Base-by-base conservation (phyloP, 2,888 invertebrate genomes). In the Drosophila silvestris region DNA sequence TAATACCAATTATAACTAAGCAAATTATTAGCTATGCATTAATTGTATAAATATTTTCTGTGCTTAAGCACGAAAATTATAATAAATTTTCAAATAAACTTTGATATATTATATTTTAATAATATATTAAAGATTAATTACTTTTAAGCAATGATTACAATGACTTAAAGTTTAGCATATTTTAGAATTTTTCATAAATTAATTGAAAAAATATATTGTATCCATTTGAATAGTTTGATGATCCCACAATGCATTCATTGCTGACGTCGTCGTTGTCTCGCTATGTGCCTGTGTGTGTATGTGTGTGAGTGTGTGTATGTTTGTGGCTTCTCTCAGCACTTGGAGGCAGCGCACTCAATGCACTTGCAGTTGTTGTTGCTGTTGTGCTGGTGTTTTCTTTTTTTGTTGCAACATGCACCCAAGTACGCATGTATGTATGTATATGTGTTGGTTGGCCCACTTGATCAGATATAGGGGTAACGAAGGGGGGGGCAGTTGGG, bases 311-410 rank as follows among this genome's bases (percentile, higher is more conserved):
- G 51, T 61, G 41, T 53, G 68, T 70, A 61, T 82, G 78, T 67
- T 82, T 89, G 83, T 90, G 85, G 88, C 85, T 85, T 88, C 90
- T 74, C 65, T 74, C 74, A 64, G 71, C 72, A 74, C 71, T 84
- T 83, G 83, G 66, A 72, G 62, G 79, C 75, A 84, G 70, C 68
- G 74, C 74, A 80, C 83, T 88, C 81, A 83, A 76, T 88, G 86
- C 83, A 88, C 79, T 83, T 89, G 81, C 68, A 79, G 77, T 74
- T 79, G 74, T 26, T 69, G 66, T 70, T 60, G 75, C 51, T 54
- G 66, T 56, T 39, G 37, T 28, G 37, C 16, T 47, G 47, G 47
- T 60, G 62, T 54, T 56, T 33, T 52, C 62, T 51, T 74, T 59
- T 67, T 68, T 72, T 69, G 59, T 85, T 85, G 89, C 85, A 82